These are phyloP conservation scores for Cervus canadensis DNA, from an alignment of 2,113 vertebrate species.

Conservation along the genomic window DNA sequence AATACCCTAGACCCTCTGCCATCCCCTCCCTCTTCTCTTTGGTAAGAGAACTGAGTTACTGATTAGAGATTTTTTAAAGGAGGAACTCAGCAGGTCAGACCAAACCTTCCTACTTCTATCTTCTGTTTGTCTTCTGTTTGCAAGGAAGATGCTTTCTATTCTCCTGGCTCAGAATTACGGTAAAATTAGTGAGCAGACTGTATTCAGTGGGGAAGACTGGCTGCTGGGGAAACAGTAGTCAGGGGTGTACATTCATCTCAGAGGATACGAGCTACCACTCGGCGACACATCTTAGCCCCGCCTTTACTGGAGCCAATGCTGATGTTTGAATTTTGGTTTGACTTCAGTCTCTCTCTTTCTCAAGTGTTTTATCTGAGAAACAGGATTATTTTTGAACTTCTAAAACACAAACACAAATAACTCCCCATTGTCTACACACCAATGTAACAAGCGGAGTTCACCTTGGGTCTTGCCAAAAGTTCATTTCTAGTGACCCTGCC, in stretches of 20 bases:
- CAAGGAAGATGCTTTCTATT: not conserved
- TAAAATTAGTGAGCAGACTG: not conserved
- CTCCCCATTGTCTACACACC: not conserved
- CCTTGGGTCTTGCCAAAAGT: not conserved
- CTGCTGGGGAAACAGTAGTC: not conserved
- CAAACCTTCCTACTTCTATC: not conserved
- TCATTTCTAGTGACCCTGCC: not conserved
- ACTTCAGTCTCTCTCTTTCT: not conserved
- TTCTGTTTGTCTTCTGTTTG: not conserved
- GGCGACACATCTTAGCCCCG: fast-evolving
- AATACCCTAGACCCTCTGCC: too few species aligned
- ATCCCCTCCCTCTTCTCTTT: not conserved
- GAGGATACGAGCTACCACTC: not conserved
- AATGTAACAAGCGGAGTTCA: not conserved
- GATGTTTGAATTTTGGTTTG: not conserved
- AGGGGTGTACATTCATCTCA: not conserved
- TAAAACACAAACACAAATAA: not conserved
- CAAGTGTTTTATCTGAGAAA: not conserved
- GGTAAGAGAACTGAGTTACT: not conserved
- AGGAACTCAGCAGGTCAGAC: not conserved
- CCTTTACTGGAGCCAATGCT: not conserved
- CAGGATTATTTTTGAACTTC: not conserved
- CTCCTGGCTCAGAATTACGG: not conserved
- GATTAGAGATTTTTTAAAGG: not conserved
- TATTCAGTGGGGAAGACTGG: not conserved